phyloP scores from a whole-genome alignment of 2,113 vertebrate genomes.

The Grammomys dolichurus region DNA sequence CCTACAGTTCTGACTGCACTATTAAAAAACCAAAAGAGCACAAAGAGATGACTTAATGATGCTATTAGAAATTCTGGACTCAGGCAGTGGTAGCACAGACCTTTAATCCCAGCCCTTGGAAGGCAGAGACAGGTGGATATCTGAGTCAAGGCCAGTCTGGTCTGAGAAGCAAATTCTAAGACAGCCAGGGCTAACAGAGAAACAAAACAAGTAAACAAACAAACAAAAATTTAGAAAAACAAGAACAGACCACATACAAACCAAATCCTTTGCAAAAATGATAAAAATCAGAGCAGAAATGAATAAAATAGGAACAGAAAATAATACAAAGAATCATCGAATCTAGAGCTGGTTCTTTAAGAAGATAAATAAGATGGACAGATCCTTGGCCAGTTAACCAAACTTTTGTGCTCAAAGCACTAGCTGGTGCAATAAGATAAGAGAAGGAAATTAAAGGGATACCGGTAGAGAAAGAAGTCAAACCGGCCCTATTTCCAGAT shows the following conservation, averaged over 20 bases:
- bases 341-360: background rate
- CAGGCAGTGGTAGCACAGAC: background rate
- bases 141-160: background rate
- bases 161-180: background rate
- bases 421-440: background rate
- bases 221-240: background rate
- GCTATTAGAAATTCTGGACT: background rate
- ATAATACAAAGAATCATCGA: background rate
- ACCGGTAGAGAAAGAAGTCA: background rate
- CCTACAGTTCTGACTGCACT: background rate
- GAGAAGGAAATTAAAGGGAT: background rate
- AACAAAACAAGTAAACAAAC: background rate
- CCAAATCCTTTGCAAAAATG: background rate
- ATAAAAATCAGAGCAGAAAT: background rate
- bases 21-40: background rate
- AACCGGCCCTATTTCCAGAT: background rate
- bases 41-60: background rate
- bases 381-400: background rate
- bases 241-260: background rate
- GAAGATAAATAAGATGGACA: background rate
- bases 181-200: background rate
- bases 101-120: background rate
- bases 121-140: background rate
- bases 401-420: background rate
- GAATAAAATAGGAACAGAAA: background rate